phyloP scores from a whole-genome alignment of 2,113 vertebrate species.

The Limanda limanda region DNA sequence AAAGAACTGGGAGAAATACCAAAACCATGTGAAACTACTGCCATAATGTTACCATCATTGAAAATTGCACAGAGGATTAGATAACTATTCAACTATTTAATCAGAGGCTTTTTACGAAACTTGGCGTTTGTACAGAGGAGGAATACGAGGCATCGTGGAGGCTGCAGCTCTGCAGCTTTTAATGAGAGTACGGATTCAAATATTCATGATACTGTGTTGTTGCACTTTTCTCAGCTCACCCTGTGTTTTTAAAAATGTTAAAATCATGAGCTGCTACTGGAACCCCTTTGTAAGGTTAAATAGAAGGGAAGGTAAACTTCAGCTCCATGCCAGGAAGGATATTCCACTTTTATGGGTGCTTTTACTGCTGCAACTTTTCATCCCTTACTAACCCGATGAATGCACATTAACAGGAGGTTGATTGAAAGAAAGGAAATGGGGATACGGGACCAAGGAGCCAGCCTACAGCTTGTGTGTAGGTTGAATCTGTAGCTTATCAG shows the following conservation, averaged over 20 bases:
- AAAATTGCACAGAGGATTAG: not conserved
- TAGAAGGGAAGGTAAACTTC: not conserved
- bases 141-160: not conserved
- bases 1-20: not conserved
- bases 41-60: not conserved
- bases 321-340: not conserved
- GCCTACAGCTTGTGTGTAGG: not conserved
- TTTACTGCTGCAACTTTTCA: conserved; percentile 30
- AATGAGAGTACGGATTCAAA: not conserved
- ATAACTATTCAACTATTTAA: conserved; percentile 13
- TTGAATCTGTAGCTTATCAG: not conserved
- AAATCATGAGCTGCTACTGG: not conserved
- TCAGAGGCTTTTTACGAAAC: conserved; percentile 20
- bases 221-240: conserved; percentile 20
- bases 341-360: conserved; percentile 53
- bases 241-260: conserved; percentile 11
- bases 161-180: not conserved
- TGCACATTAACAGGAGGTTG: not conserved
- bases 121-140: not conserved
- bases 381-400: conserved; percentile 7
- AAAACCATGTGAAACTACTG: conserved; percentile 2
- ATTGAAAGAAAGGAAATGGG: not conserved
- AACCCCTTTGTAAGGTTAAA: conserved; percentile 3
- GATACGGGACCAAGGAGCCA: no score
- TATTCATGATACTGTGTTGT: conserved; percentile 3